phyloP scores from a whole-genome alignment of 2,113 vertebrate genomes.

The Scomber japonicus region DNA sequence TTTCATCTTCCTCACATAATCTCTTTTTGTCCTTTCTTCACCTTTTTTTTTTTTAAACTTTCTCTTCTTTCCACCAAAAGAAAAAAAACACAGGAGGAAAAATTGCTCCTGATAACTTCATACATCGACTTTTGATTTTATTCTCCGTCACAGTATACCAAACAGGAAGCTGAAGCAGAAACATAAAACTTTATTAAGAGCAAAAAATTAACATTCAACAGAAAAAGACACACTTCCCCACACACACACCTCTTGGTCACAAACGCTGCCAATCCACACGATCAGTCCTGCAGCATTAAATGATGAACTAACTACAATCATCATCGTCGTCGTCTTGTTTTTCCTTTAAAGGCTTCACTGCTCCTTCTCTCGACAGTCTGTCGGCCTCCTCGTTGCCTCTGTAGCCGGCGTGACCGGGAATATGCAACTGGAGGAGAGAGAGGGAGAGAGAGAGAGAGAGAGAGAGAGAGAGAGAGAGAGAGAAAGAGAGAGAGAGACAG shows the following conservation, averaged over 20 bases:
- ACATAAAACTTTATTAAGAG: slow-evolving; percentile 48
- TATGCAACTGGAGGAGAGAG: slow-evolving; percentile 89
- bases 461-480: neutral
- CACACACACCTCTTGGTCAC: too few species aligned
- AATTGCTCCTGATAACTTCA: too few species aligned
- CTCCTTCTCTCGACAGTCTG: slow-evolving; percentile 92
- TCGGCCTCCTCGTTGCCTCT: slow-evolving; percentile 95
- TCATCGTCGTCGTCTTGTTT: neutral
- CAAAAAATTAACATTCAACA: slow-evolving; percentile 1
- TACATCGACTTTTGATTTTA: neutral
- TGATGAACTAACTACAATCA: neutral
- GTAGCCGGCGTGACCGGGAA: slow-evolving; percentile 94
- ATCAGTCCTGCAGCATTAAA: slow-evolving; percentile 10
- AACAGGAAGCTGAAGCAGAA: neutral
- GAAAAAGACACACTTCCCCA: too few species aligned
- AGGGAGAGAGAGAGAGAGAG: too few species aligned
- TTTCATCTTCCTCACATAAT: too few species aligned
- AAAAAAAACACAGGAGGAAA: too few species aligned
- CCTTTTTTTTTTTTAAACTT: too few species aligned
- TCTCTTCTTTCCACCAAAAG: too few species aligned
- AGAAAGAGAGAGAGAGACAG: too few species aligned
- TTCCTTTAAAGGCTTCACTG: slow-evolving; percentile 68
- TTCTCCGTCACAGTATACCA: neutral
- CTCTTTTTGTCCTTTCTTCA: neutral
- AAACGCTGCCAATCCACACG: neutral